Conservation (phyloP, 92 coral and sea anemone species). For the Paragorgia papillata region DNA sequence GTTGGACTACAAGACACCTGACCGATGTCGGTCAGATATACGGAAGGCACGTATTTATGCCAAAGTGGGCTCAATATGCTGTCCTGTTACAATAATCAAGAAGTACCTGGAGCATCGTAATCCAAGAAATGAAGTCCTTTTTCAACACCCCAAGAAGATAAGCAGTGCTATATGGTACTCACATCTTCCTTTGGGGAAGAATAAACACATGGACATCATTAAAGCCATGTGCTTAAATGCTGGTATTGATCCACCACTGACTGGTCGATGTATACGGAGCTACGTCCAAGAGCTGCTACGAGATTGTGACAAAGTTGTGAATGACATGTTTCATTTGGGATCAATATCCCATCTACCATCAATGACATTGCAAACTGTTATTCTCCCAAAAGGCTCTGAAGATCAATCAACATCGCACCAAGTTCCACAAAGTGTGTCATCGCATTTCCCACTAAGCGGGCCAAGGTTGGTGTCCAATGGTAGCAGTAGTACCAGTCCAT, state of each 20-base stretch:
- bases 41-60: slow-evolving; percentile 29
- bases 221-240: slow-evolving; percentile 35
- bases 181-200: slow-evolving; percentile 28
- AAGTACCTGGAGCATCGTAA: slow-evolving; percentile 43
- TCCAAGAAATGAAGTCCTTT: slow-evolving; percentile 34
- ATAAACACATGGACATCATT: slow-evolving; percentile 32
- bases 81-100: slow-evolving; percentile 34
- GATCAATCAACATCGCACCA: neutral
- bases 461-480: neutral
- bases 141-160: slow-evolving; percentile 29
- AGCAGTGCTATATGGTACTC: slow-evolving; percentile 23
- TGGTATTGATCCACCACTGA: slow-evolving; percentile 32
- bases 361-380: slow-evolving; percentile 19
- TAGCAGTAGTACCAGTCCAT: neutral
- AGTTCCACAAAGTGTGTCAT: slow-evolving; percentile 5
- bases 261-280: slow-evolving; percentile 31
- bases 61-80: slow-evolving; percentile 16
- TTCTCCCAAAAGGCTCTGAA: slow-evolving; percentile 10
- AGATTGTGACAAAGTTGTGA: slow-evolving; percentile 24
- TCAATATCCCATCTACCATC: neutral
- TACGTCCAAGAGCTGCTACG: slow-evolving; percentile 36
- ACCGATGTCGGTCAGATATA: slow-evolving; percentile 14
- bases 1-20: slow-evolving; percentile 35
- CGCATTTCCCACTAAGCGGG: neutral
- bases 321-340: slow-evolving; percentile 23